Base-by-base conservation (phyloP, 2,888 invertebrate genomes). In the Oasisia sp. region DNA sequence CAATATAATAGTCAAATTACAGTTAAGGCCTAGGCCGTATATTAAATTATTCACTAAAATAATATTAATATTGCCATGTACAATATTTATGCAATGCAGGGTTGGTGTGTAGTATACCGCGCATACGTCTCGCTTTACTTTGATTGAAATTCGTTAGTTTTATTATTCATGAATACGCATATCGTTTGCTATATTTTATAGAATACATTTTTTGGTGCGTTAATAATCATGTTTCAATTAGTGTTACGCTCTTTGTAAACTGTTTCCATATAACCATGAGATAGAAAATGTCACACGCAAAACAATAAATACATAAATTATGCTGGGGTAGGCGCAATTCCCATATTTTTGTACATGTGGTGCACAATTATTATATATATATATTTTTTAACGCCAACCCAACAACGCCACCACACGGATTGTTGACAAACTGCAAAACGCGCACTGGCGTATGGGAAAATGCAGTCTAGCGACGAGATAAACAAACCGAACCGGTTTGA, bases 391-490 rank as follows among this genome's bases (percentile, higher is more conserved):
- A 50, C 9, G 50, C 14, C 50, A 50, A 50, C 50, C 1, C 9
- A 50, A 50, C 0, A 50, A 50, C 74, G 74, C 74, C 74, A 14
- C 27, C 74, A 74, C 19, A 74, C 74, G 74, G 74, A n/a, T 7
- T 74, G 27, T 74, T 74, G 14, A 19, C 74, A 74, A 74, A 74
- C 74, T 74, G n/a, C n/a, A 74, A 74, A n/a, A 74, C 74, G 74
- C 74, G 74, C 74, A 74, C 19, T 27, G 74, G 74, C 74, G 74
- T 74, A n/a, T 74, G 74, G 74, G 74, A 27, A 74, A 74, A 74
- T 27, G 74, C 74, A 74, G 74, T 74, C 74, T 74, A 74, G 74
- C 74, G 74, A 74, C 74, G 74, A 74, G 74, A 74, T 74, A 74
- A 74, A 74, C 74, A 74, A 74, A 74, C 74, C 27, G 74, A 14